Conservation (phyloP, 2,888 invertebrate species). For the Electrophaes corylata region DNA sequence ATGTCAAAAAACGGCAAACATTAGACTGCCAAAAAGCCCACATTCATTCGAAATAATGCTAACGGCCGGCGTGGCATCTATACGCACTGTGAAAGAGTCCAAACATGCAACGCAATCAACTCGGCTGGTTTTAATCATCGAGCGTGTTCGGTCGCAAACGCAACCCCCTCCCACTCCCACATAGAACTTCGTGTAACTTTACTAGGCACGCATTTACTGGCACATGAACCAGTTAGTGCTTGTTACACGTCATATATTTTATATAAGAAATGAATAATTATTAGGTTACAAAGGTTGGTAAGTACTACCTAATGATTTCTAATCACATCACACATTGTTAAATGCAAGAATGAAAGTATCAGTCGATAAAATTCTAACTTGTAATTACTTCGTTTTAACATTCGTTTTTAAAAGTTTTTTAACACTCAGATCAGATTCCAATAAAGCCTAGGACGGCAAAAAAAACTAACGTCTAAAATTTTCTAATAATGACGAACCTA, state of each 20-base stretch:
- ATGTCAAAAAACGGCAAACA: constrained; percentile 24
- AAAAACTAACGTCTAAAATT: no score
- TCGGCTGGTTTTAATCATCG: constrained; percentile 71
- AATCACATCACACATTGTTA: no score
- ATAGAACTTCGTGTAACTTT: constrained; percentile 17
- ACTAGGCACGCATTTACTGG: constrained; percentile 12
- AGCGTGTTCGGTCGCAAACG: constrained; percentile 51
- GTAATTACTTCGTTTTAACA: no score
- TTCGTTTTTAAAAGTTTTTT: no score
- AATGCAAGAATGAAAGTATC: no score
- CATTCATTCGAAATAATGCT: constrained; percentile 54
- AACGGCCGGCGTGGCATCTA: constrained; percentile 55
- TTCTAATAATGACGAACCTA: no score
- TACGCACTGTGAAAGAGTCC: constrained; percentile 52
- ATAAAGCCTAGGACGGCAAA: no score
- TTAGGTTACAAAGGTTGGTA: no score
- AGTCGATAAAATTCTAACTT: no score
- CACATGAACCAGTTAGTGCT: constrained; percentile 7
- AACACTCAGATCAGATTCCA: no score
- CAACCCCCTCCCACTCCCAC: constrained; percentile 39
- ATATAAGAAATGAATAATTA: neutral
- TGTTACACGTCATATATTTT: neutral
- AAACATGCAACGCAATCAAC: constrained; percentile 73
- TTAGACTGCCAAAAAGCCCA: constrained; percentile 25
- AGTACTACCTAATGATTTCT: no score